These are phyloP conservation scores for Pachydiplax longipennis DNA, from an alignment of 2,888 invertebrate species.

Conservation along the genomic window DNA sequence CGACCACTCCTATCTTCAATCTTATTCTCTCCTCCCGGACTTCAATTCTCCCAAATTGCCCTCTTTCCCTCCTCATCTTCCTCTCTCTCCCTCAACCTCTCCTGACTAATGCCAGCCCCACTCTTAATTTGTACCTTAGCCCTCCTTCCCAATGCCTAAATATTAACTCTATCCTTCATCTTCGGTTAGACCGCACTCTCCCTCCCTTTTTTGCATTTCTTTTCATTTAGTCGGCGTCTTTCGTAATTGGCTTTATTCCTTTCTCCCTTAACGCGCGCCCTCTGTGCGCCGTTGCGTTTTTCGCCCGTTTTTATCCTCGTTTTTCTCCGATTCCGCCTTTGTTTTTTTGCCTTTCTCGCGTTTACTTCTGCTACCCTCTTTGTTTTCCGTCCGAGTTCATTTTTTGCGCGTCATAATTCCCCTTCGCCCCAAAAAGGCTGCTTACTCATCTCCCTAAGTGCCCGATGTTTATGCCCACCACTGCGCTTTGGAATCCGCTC, in stretches of 20 bases:
- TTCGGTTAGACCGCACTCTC: not conserved
- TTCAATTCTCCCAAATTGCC: not conserved
- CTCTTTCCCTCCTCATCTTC: not conserved
- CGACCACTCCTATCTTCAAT: no score
- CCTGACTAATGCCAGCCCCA: constrained; percentile 10
- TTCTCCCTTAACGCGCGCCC: not conserved
- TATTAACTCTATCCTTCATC: constrained; percentile 44
- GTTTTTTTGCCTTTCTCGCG: not conserved
- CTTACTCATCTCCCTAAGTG: constrained; percentile 20
- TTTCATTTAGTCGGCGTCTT: constrained; percentile 1
- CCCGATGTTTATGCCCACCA: not conserved
- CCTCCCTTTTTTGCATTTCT: not conserved
- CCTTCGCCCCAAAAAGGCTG: not conserved
- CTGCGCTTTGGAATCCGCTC: not conserved
- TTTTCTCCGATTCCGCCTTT: not conserved
- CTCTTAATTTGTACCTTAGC: constrained; percentile 41
- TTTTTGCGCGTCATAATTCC: not conserved
- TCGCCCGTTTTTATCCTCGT: no score
- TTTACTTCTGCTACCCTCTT: not conserved
- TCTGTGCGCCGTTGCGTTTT: not conserved
- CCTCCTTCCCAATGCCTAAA: not conserved
- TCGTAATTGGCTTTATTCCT: constrained; percentile 36
- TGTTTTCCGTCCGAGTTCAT: not conserved
- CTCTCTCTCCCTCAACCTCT: not conserved
- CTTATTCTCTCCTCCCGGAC: not conserved